Evolutionary conservation across 1,140 invertebrate genomes (phyloP).

Genomic region (Ooceraea biroi): DNA sequence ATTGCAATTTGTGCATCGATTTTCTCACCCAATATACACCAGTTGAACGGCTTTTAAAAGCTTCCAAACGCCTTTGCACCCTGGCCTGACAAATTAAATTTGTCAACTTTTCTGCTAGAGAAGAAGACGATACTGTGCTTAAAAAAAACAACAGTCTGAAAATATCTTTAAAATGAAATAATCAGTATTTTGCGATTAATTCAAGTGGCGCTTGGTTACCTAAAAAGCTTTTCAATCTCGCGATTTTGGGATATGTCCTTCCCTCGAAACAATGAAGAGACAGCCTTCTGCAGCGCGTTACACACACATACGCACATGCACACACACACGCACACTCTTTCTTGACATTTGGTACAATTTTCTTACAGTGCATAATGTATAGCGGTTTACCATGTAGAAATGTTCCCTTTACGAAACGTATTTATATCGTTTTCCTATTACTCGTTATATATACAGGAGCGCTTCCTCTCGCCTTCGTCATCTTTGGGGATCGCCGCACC

Average conservation of each 20-base stretch:
- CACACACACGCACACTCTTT: too few species aligned
- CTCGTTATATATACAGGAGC: constrained; percentile 80
- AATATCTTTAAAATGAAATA: background rate
- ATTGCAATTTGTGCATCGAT: constrained; percentile 54
- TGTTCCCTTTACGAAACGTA: constrained; percentile 63
- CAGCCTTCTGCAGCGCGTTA: background rate
- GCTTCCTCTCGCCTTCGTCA: background rate
- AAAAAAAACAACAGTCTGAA: background rate
- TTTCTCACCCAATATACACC: constrained; percentile 29
- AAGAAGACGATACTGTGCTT: background rate
- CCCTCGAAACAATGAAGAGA: background rate
- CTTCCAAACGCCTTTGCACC: background rate
- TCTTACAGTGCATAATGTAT: constrained; percentile 65
- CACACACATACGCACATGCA: too few species aligned
- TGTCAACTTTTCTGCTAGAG: background rate
- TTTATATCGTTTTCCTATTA: constrained; percentile 41
- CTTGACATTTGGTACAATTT: constrained; percentile 9
- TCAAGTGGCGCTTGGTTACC: background rate
- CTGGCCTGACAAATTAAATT: background rate
- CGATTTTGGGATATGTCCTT: background rate
- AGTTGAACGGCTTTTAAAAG: constrained; percentile 31
- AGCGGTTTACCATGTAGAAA: constrained; percentile 65
- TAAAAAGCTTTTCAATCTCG: constrained; percentile 4
- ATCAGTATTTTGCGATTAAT: constrained; percentile 12
- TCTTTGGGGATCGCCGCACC: constrained; percentile 75